These are phyloP conservation scores for Clarias batrachus DNA, from an alignment of 2,113 vertebrate genomes.

Conservation along the genomic window DNA sequence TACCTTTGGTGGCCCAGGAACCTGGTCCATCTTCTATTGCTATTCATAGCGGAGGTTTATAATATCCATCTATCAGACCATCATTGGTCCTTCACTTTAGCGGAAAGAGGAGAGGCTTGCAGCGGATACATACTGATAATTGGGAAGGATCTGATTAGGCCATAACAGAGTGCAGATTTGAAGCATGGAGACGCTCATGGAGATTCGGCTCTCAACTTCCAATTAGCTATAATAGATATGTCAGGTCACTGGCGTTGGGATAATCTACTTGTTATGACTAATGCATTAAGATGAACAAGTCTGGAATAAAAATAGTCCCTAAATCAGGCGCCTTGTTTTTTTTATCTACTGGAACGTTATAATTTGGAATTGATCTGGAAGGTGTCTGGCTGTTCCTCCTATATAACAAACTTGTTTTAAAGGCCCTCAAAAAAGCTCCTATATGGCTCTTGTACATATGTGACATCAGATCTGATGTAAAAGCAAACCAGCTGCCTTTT, in stretches of 20 bases:
- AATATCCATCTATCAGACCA: background rate
- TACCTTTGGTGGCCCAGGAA: background rate
- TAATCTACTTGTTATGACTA: constrained; percentile 27
- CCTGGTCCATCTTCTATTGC: background rate
- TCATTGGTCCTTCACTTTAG: background rate
- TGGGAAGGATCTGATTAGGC: constrained; percentile 38
- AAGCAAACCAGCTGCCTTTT: no score
- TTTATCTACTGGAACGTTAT: background rate
- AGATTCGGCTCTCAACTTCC: constrained; percentile 39
- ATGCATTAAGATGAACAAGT: constrained; percentile 23
- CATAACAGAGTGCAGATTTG: constrained; percentile 14
- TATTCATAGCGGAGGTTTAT: constrained; percentile 16
- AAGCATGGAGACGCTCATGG: constrained; percentile 21
- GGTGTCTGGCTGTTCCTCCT: background rate
- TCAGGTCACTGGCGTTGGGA: constrained; percentile 4
- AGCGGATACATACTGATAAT: constrained; percentile 32
- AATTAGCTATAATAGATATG: constrained; percentile 38
- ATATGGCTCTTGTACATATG: no score
- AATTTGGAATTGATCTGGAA: background rate
- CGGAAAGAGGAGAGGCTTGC: constrained; percentile 2
- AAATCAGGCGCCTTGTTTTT: background rate
- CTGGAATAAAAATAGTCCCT: background rate
- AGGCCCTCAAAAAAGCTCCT: background rate
- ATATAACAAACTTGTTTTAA: background rate
- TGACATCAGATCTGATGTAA: no score